Evolutionary conservation across 2,113 vertebrate genomes (phyloP), one percentile per base, ranked within the genome.

Genomic region (Struthio camelus): DNA sequence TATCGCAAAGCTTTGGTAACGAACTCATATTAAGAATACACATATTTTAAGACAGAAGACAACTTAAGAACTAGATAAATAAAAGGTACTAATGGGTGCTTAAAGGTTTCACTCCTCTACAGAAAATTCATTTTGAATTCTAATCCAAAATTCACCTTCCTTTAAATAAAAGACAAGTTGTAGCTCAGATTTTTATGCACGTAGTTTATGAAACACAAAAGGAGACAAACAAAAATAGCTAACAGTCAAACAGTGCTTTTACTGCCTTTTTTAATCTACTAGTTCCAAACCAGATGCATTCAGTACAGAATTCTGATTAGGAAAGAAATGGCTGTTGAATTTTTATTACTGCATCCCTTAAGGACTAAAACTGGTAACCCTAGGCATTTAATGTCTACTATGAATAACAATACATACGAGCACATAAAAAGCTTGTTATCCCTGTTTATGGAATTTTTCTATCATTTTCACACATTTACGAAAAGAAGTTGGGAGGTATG

Each of bases 361-460:
- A 87, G 93, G 85, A 94, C 87, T 67, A 64, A 85, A 91, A 89
- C 56, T 0, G 2, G 87, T 96, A 95, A 96, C 94, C 91, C 51
- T 67, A 94, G 91, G 93, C 87, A 92, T 87, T 90, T 93, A 95
- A 89, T 87, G 70, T 95, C 66, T 80, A 80, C 85, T 51, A 96
- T 85, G 90, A 97, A 95, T 90, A 97, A 96, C 86, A 94, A 83
- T 65, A 75, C 30, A 24, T 91, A 67, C 22, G 56, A 94, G 84
- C 51, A 91, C 71, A 87, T 82, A 94, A 94, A 95, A 95, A 95
- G 32, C 92, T 87, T 96, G 89, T 96, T 94, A 95, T 84, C 82
- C 96, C 89, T 78, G 75, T 92, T 93, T 65, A 89, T 91, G 79
- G 78, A 87, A 11, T 79, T 93, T 94, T 93, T 96, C 93, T 85